Base-by-base conservation (phyloP, 2,797 vertebrate species). In the Kryptopterus vitreolus region DNA sequence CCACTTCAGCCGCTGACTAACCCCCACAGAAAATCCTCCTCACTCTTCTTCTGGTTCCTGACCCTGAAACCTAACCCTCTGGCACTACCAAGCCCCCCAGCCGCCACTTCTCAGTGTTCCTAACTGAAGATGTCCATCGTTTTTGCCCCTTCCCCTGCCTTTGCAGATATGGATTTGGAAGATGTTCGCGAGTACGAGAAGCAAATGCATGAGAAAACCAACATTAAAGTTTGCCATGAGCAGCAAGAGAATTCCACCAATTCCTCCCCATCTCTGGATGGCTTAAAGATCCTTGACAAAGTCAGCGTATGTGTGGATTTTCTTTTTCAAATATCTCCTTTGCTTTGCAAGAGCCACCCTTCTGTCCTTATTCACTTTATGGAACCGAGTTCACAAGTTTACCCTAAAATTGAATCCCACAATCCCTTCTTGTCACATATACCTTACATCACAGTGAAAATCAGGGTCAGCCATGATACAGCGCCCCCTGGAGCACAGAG, bases 151-250 rank as follows among this genome's bases (percentile, higher is more conserved):
- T 46, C 50, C 71, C 87, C 82, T 78, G 50, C 85, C 81, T 95
- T 96, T 98, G 91, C 96, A 99, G 97, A 97, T 98, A 98, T 98
- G 97, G 94, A 95, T 93, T 95, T 97, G 95, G 97, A 98, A 91
- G 97, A 99, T 92, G 97, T 98, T 91, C 96, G 96, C 91, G 92
- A 97, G 90, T 99, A 95, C 93, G 97, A 98, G 95, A 97, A 91
- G 95, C 94, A 95, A 93, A 99, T 98, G 97, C 95, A 99, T 94
- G 96, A 96, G 95, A 95, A 98, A 97, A 99, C 97, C 94, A 99
- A 99, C 96, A 96, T 97, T 95, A 98, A 98, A 95, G 96, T 99
- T 95, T 98, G 96, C 95, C 93, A 93, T 93, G 96, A 96, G 89
- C 95, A 93, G 88, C 89, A 91, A 86, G 90, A 92, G 58, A 90